Evolutionary conservation across 2,113 vertebrate species (phyloP), one percentile per base, ranked within the genome.

Genomic region (Tachysurus fulvidraco): DNA sequence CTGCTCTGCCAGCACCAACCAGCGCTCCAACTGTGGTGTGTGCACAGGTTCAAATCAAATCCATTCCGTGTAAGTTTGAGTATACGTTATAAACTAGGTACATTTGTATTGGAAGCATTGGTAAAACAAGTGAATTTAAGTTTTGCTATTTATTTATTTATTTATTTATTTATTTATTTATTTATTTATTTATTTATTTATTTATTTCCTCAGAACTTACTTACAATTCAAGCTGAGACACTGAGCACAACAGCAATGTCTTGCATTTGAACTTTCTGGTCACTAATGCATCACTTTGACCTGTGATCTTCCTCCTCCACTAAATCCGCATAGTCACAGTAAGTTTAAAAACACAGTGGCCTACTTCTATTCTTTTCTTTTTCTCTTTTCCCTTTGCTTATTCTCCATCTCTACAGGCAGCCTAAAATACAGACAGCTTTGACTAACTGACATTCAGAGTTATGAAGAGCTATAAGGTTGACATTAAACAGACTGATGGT

Each of bases 401-500:
- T 14, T 28, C 25, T 36, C 30, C 7, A 64, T 74, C 52, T 62
- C 54, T 28, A 9, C 50, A 65, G 23, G 89, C 80, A 69, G 77
- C 50, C 62, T 86, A 83, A 23, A 73, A 71, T 54, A 25, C 71
- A 65, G 83, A 73, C n/a, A 59, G 82, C 83, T 50, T 90, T 82
- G 83, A 65, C 71, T 83, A 60, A 41, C 25, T 88, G 89, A 87
- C 88, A 86, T 88, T 89, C 85, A 84, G 78, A 93, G 87, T 89
- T 91, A 92, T 64, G 55, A 79, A 80, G 17, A 41, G 55, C 30
- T 60, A 14, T 59, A 11, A 30, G 78, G 86, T 59, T 84, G 88
- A 93, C 90, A 90, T 92, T 92, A 86, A 93, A 69, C 77, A 84
- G 57, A 54, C 13, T 23, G 3, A 46, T 64, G 57, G 28, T 50